phyloP scores from a whole-genome alignment of 2,888 invertebrate genomes.

The Drosophila neoperkinsi region DNA sequence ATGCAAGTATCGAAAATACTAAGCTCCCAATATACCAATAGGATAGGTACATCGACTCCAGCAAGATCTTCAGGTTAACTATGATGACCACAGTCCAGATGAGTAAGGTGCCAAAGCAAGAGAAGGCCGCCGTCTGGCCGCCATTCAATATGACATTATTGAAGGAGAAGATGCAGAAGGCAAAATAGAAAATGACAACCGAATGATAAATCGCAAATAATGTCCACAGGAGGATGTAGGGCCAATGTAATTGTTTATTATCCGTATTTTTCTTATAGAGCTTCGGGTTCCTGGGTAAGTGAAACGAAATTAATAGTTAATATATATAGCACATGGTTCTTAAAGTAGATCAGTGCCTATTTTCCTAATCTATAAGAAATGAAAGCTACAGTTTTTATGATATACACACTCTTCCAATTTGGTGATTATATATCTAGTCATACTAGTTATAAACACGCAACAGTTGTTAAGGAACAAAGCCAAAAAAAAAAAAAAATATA shows the following conservation, averaged over 20 bases:
- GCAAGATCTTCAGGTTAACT: conserved; percentile 88
- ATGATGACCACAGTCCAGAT: conserved; percentile 87
- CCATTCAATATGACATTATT: conserved; percentile 86
- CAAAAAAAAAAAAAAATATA: not conserved
- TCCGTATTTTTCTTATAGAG: conserved; percentile 88
- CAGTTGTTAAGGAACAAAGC: not conserved
- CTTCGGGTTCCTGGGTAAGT: conserved; percentile 87
- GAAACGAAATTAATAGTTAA: not conserved
- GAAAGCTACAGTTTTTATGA: not conserved
- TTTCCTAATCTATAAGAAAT: not conserved
- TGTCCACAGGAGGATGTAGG: conserved; percentile 88
- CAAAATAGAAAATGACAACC: conserved; percentile 87
- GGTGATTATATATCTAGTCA: not conserved
- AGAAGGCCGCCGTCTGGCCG: conserved; percentile 86
- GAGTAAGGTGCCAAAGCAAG: conserved; percentile 87
- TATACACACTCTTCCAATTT: not conserved
- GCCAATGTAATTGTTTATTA: conserved; percentile 88
- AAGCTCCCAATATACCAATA: conserved; percentile 86
- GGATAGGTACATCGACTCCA: conserved; percentile 88
- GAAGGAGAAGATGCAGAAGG: conserved; percentile 84
- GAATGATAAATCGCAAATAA: conserved; percentile 88
- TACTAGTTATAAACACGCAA: not conserved
- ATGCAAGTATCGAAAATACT: conserved; percentile 86
- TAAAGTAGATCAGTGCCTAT: not conserved
- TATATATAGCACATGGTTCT: not conserved